These are phyloP conservation scores for Autographa pulchrina DNA, from an alignment of 2,888 invertebrate species.

Conservation along the genomic window DNA sequence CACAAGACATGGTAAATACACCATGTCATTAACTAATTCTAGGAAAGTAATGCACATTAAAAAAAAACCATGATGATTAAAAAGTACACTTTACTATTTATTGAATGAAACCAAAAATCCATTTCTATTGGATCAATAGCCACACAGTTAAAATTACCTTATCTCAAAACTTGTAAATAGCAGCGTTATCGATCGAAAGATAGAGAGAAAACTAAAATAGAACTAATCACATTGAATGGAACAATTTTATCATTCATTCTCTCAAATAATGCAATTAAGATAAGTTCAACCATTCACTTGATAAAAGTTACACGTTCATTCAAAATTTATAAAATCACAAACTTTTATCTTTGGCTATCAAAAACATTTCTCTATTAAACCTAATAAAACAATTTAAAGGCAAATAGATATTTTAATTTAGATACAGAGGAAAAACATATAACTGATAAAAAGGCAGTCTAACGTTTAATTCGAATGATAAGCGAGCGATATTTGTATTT, in stretches of 20 bases:
- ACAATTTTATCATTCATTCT: not conserved
- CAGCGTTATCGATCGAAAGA: not conserved
- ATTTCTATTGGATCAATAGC: not conserved
- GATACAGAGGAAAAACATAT: no score
- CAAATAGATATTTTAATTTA: no score
- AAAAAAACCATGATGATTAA: no score
- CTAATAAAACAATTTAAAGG: conserved; percentile 26
- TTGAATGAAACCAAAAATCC: not conserved
- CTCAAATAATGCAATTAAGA: conserved; percentile 19
- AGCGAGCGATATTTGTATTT: no score
- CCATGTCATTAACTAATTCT: no score
- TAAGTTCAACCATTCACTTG: conserved; percentile 8
- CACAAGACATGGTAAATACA: no score
- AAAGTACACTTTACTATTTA: no score
- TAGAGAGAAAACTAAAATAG: not conserved
- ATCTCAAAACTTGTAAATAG: conserved; percentile 3
- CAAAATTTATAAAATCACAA: not conserved
- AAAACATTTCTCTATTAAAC: conserved; percentile 12
- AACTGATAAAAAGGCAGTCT: no score
- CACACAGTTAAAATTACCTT: not conserved
- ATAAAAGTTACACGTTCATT: conserved; percentile 13
- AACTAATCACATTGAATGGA: not conserved
- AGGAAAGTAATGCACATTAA: no score
- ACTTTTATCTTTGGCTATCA: conserved; percentile 24
- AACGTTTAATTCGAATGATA: no score